Evolutionary conservation across 2,888 invertebrate genomes (phyloP), one percentile per base, ranked within the genome.

Genomic region (Tholera decimalis): DNA sequence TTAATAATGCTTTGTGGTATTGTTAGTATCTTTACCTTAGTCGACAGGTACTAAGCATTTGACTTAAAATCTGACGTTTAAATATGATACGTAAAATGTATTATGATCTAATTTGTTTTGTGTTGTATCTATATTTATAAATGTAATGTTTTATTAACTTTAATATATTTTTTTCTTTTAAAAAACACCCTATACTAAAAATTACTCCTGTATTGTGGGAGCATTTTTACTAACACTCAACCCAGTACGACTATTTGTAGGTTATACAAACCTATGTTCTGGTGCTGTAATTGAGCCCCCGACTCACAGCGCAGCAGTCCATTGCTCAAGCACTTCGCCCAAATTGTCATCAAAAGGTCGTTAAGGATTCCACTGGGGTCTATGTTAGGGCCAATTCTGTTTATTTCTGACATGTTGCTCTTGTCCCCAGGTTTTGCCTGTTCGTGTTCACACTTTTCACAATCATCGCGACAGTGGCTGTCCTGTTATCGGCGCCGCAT

Each of bases 371-470:
- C 15, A 2, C 43, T 55, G 6, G 79, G 66, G 4, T 7, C 3
- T 55, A 58, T 47, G 7, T 39, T 47, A 22, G 24, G 13, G 11
- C 66, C 54, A 24, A 39, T 3, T 53, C n/a, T 37, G 11, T 30
- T 15, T 11, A 15, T 1, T 33, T 6, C 61, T 79, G 20, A 76
- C 24, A 41, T 51, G 22, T 20, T 39, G 57, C 80, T 81, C 83
- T 84, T 82, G 89, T 91, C 70, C 78, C 0, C 95, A 97, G 98
- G 96, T 98, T 99, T 96, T 99, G 99, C 96, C 97, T 99, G 95
- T 98, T 98, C 96, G 97, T 99, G 91, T 99, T 99, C 96, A 98
- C 98, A 76, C 96, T 98, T 93, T 99, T 99, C 96, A 99, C 98
- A 89, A 97, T 98, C 93, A 97, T 98, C 91, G 98, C 98, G 85